A percentile compares a stretch with the other conserved stretches of the same genome.
These are phyloP conservation scores for Nycticorax nycticorax DNA, from an alignment of 2,113 vertebrate species.

Conservation along the genomic window DNA sequence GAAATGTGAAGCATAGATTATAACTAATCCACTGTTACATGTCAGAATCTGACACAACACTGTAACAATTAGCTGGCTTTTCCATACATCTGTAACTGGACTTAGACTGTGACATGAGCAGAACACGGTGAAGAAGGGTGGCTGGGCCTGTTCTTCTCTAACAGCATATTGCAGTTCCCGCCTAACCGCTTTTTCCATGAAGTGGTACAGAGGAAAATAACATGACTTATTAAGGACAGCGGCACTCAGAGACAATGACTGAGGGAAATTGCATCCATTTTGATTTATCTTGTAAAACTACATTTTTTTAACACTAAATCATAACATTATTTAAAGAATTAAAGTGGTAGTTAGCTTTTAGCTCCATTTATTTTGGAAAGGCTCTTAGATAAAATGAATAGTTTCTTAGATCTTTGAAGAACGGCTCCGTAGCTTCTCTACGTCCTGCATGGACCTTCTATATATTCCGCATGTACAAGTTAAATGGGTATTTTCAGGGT, in stretches of 20 bases:
- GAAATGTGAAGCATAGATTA: neutral
- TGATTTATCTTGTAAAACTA: neutral
- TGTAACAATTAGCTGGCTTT: neutral
- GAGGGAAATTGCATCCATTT: neutral
- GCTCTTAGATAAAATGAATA: neutral
- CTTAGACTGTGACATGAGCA: neutral
- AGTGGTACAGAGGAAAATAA: neutral
- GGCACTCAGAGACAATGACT: neutral
- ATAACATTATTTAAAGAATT: neutral
- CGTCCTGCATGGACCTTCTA: neutral
- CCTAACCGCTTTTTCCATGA: neutral
- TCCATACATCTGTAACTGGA: neutral
- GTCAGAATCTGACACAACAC: neutral
- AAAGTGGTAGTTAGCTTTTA: neutral
- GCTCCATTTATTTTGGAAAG: neutral
- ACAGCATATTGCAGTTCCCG: neutral
- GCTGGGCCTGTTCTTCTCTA: neutral
- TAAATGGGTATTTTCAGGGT: neutral
- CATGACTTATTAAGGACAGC: neutral
- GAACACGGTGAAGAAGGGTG: neutral
- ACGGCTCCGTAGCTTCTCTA: neutral
- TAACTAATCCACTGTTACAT: neutral
- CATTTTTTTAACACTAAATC: neutral
- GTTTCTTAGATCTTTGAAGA: neutral
- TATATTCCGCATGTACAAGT: neutral